phyloP scores from a whole-genome alignment of 2,113 vertebrate genomes.

The Camelus bactrianus region DNA sequence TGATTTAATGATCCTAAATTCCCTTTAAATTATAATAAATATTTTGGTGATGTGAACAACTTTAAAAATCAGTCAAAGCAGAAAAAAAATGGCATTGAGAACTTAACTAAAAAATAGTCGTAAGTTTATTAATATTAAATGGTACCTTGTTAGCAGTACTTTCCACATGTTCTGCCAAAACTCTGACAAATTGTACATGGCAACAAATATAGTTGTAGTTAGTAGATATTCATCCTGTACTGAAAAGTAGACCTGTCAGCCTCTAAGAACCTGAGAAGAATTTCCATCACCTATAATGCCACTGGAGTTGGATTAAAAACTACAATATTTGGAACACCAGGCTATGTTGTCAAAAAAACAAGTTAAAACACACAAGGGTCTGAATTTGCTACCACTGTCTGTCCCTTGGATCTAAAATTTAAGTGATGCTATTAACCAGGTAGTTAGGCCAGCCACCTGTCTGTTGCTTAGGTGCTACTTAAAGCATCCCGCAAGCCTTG shows the following conservation, averaged over 20 bases:
- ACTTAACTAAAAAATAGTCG: background rate
- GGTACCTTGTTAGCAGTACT: background rate
- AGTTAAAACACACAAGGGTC: background rate
- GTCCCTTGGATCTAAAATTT: background rate
- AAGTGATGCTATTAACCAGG: background rate
- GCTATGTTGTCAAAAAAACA: background rate
- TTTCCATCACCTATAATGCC: background rate
- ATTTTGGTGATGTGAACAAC: background rate
- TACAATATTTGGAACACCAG: background rate
- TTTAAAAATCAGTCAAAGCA: background rate
- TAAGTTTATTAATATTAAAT: background rate
- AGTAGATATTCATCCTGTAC: background rate
- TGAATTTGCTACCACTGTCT: background rate
- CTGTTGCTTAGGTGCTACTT: background rate
- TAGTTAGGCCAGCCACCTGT: background rate
- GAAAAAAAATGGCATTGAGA: background rate
- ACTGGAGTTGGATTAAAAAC: background rate
- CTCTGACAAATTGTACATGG: background rate
- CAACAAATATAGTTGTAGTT: background rate
- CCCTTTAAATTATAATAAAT: background rate
- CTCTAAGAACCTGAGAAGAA: background rate
- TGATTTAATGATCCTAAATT: background rate
- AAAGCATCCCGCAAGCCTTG: background rate
- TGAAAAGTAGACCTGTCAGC: background rate
- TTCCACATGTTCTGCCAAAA: background rate